These are phyloP conservation scores for Mesoligia furuncula DNA, from an alignment of 2,888 invertebrate species.

Conservation along the genomic window DNA sequence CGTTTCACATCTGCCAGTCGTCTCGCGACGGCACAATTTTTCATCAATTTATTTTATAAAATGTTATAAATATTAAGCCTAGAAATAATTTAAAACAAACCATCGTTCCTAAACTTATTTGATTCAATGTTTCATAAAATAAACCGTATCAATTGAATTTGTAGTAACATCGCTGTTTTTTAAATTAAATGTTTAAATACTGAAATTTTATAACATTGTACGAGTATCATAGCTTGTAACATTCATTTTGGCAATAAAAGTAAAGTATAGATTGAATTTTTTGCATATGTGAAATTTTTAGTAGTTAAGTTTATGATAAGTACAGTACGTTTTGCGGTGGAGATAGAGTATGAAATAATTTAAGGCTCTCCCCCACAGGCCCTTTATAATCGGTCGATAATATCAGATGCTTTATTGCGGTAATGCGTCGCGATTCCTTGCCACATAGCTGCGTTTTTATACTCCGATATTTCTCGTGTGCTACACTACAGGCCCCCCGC, in stretches of 20 bases:
- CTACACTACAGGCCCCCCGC: too few relatives aligned
- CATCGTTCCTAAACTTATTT: neutral
- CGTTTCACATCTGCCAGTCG: neutral
- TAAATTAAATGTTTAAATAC: neutral
- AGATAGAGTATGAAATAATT: neutral
- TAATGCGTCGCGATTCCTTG: too few relatives aligned
- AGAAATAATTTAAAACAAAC: neutral
- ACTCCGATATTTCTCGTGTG: neutral
- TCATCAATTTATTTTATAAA: neutral
- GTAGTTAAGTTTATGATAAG: neutral
- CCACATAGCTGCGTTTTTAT: too few relatives aligned
- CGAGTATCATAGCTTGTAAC: slow-evolving; percentile 1
- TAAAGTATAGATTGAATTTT: slow-evolving; percentile 1
- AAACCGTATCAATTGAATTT: neutral
- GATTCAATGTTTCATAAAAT: neutral
- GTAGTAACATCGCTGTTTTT: too few relatives aligned
- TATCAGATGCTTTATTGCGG: too few relatives aligned
- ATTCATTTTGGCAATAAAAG: neutral
- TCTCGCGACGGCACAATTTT: neutral
- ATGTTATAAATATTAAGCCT: neutral
- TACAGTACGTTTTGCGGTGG: neutral
- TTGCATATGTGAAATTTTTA: neutral
- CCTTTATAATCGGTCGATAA: neutral
- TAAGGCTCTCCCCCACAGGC: neutral
- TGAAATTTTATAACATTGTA: neutral